Evolutionary conservation across 2,888 invertebrate species (phyloP).

Genomic region (Flabesymbios commensalis): DNA sequence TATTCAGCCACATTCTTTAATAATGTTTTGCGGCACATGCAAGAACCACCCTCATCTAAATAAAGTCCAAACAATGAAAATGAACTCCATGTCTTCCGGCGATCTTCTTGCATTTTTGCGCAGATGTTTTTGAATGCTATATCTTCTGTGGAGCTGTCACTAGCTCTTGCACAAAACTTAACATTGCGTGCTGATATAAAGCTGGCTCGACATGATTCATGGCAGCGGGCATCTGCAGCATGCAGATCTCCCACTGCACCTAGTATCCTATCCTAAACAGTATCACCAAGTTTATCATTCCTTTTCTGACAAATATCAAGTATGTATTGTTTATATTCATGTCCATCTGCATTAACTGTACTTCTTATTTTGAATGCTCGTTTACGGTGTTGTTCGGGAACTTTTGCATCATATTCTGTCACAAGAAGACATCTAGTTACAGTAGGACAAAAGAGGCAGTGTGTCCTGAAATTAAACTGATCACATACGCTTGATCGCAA

Average conservation of each 20-base stretch:
- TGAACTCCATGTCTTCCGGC: constrained; percentile 4
- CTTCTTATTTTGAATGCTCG: constrained; percentile 1
- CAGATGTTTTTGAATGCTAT: neutral
- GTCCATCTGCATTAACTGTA: neutral
- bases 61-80: constrained; percentile 3
- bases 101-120: constrained; percentile 8
- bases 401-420: neutral
- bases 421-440: neutral
- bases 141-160: neutral
- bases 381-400: neutral
- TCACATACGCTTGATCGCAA: constrained; percentile 4
- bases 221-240: constrained; percentile 5
- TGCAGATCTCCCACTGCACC: constrained; percentile 2
- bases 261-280: neutral
- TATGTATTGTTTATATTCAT: constrained; percentile 6
- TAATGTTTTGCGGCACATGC: constrained; percentile 12
- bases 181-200: constrained; percentile 2
- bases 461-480: neutral
- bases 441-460: neutral
- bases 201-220: constrained; percentile 4
- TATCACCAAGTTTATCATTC: constrained; percentile 5
- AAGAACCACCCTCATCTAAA: constrained; percentile 8
- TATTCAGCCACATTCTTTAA: constrained; percentile 7
- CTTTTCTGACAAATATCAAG: constrained; percentile 1
- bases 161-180: neutral